Base-by-base conservation (phyloP, 2,797 vertebrate species). In the Acrossocheilus fasciatus region DNA sequence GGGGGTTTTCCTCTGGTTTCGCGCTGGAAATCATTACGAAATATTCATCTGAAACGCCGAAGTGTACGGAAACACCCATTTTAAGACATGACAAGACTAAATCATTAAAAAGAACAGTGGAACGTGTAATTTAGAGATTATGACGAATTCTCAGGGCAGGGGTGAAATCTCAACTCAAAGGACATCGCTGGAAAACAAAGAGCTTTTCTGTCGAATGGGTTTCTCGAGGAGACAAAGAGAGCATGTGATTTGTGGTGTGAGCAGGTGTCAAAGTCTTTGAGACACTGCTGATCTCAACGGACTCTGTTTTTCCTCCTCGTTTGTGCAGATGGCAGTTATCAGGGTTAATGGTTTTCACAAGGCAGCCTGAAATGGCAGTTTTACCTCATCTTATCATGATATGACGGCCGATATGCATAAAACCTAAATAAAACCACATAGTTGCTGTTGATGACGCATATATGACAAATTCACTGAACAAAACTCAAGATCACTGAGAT, bases 221-320 rank as follows among this genome's bases (percentile, higher is more conserved):
- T 66, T 39, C 57, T 47, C 6, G 11, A 52, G 43, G 26, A 82
- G 73, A 77, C 80, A 70, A 76, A 54, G 39, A 54, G 73, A 64
- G 72, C 20, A 26, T 50, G 52, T 70, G 41, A 72, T 62, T n/a
- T 79, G 74, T 47, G 69, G 73, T 62, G 26, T 36, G 66, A 73
- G 74, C 81, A 83, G 81, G 74, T 87, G 86, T 78, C 73, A 72
- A 62, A 47, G 72, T 84, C 59, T 54, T 66, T 41, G 36, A 52
- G 52, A 74, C 52, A 6, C 30, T 8, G 64, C 11, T 4, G 59
- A 59, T 62, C 73, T 43, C 8, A 64, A 39, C 70, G 1, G 17
- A 34, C 41, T 34, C 26, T 11, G 26, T 50, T 47, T 66, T 81
- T 81, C 36, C 26, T 70, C 15, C 59, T 66, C 30, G 41, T 66